A percentile compares a stretch with the other conserved stretches of the same genome.
Conservation (phyloP, 2,113 vertebrate genomes). For the Podocnemis expansa region DNA sequence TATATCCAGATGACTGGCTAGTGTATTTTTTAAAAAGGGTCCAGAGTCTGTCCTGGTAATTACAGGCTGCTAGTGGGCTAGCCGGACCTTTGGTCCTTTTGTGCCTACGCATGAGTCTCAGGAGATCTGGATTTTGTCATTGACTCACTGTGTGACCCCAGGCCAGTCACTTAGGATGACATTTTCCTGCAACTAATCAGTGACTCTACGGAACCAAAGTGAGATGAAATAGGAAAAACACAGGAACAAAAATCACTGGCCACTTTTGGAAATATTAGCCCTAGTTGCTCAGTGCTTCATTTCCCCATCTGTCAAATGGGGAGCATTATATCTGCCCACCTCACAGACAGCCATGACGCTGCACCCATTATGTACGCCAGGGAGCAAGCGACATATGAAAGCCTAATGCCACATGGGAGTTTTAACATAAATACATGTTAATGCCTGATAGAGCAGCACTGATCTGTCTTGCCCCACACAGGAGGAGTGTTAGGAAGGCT, state of each 20-base stretch:
- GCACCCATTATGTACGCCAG: background rate
- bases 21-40: no score
- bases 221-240: background rate
- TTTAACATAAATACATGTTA: background rate
- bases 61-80: background rate
- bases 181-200: rapidly evolving
- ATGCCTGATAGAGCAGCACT: background rate
- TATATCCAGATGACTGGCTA: no score
- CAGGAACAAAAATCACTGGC: background rate
- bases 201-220: background rate
- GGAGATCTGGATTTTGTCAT: background rate
- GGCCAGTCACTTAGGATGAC: background rate
- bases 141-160: rapidly evolving
- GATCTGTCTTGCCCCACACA: background rate
- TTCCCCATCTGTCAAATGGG: background rate
- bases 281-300: background rate
- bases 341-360: background rate
- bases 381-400: background rate
- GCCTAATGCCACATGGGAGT: background rate
- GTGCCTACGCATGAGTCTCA: background rate
- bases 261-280: background rate
- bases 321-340: background rate
- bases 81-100: background rate
- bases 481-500: background rate
- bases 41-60: no score